These are phyloP conservation scores for Sceloporus tristichus DNA, from an alignment of 2,113 vertebrate genomes.

Conservation along the genomic window DNA sequence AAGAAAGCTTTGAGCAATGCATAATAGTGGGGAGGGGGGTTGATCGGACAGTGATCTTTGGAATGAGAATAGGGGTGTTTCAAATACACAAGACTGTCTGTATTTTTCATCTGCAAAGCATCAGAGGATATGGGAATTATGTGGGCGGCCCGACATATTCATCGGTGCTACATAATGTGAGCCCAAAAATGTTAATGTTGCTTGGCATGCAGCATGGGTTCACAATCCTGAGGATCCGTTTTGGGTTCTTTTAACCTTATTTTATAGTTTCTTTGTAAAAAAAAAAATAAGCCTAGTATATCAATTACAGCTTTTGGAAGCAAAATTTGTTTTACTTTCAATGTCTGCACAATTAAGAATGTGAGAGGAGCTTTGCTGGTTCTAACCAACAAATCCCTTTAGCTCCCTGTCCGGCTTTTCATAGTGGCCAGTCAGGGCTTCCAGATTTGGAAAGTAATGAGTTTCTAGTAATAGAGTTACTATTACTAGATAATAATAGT, in stretches of 20 bases:
- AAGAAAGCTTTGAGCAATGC: background rate
- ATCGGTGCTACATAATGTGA: background rate
- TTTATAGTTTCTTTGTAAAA: background rate
- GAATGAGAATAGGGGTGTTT: background rate
- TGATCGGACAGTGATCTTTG: background rate
- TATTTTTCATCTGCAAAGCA: constrained; percentile 1
- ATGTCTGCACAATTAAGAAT: background rate
- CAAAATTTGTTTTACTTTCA: background rate
- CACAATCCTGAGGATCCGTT: background rate
- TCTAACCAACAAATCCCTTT: no score
- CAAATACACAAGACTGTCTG: constrained; percentile 2
- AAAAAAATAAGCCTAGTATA: background rate
- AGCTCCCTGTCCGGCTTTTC: no score
- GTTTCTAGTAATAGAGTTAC: no score
- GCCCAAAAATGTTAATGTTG: background rate
- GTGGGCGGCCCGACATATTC: constrained; percentile 16
- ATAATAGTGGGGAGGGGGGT: background rate
- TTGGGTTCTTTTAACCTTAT: background rate
- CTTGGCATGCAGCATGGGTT: background rate
- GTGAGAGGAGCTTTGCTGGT: no score
- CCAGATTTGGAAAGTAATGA: no score
- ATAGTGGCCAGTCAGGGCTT: no score
- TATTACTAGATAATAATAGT: no score
- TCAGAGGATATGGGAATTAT: constrained; percentile 23
- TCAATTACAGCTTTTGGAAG: background rate